phyloP scores from a whole-genome alignment of 2,888 invertebrate genomes.

The Synergus japonicus region DNA sequence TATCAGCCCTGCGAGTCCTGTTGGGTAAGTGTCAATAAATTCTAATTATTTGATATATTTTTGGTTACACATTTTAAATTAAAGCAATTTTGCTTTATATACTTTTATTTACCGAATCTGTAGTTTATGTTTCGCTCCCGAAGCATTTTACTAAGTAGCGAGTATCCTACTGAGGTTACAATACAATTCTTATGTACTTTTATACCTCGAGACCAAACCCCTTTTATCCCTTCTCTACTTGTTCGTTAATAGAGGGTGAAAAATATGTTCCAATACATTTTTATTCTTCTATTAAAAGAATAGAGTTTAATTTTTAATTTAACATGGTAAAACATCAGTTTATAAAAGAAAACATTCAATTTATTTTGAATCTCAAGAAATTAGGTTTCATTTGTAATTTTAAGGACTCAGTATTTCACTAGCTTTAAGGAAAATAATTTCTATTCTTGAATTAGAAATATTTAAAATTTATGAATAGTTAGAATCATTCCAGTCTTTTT shows the following conservation, averaged over 20 bases:
- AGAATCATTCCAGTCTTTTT: background rate
- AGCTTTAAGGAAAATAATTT: background rate
- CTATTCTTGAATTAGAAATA: background rate
- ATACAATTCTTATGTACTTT: constrained; percentile 24
- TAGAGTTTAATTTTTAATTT: too few species aligned
- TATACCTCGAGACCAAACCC: constrained; percentile 33
- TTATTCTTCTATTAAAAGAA: background rate
- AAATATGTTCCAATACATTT: constrained; percentile 11
- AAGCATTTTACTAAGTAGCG: constrained; percentile 22
- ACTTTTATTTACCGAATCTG: constrained; percentile 33
- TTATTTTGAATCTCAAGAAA: too few species aligned
- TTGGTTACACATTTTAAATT: background rate
- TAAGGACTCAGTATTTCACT: background rate
- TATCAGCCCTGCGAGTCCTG: constrained; percentile 62
- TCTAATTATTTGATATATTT: constrained; percentile 17
- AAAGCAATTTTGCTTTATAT: background rate
- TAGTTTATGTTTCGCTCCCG: constrained; percentile 10
- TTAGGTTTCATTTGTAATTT: too few species aligned
- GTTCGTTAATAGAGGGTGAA: background rate
- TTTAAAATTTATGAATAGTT: too few species aligned
- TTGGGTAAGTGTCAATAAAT: constrained; percentile 61
- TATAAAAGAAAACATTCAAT: too few species aligned
- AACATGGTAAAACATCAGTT: too few species aligned
- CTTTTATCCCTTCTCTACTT: constrained; percentile 3
- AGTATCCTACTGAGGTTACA: constrained; percentile 24